phyloP scores from a whole-genome alignment of 2,797 vertebrate species.

The Numenius phaeopus region DNA sequence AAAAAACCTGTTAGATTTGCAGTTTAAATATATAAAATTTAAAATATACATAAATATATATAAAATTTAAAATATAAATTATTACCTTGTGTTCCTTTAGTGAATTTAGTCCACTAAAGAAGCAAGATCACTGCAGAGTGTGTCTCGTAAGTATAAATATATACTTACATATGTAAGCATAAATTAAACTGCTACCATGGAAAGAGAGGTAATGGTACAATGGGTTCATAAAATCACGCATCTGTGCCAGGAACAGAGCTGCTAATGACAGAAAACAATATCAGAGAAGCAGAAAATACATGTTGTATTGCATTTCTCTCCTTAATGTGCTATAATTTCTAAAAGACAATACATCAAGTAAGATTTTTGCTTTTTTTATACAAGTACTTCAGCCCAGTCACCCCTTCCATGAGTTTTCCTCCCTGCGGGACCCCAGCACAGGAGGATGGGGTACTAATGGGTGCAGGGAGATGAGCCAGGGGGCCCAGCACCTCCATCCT shows the following conservation, averaged over 20 bases:
- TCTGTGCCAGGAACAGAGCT: background rate
- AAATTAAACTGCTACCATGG: background rate
- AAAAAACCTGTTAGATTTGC: background rate
- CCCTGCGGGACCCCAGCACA: rapidly evolving
- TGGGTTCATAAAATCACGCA: background rate
- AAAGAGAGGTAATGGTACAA: background rate
- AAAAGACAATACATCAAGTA: background rate
- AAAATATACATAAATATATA: background rate
- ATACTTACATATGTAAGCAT: background rate
- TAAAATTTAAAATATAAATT: background rate
- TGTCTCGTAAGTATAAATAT: background rate
- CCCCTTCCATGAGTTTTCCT: background rate
- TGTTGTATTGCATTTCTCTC: background rate
- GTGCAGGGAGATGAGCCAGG: rapidly evolving
- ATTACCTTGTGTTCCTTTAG: background rate
- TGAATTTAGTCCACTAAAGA: background rate
- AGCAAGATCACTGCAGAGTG: background rate
- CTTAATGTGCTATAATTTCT: background rate
- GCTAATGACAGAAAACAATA: background rate
- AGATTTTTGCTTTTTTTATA: background rate
- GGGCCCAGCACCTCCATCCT: background rate
- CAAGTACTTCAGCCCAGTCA: background rate
- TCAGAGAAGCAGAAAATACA: background rate
- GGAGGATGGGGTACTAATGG: rapidly evolving
- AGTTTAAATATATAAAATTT: background rate